These are phyloP conservation scores for Pristionchus mayeri DNA, from an alignment of 2,888 invertebrate genomes.

Conservation along the genomic window DNA sequence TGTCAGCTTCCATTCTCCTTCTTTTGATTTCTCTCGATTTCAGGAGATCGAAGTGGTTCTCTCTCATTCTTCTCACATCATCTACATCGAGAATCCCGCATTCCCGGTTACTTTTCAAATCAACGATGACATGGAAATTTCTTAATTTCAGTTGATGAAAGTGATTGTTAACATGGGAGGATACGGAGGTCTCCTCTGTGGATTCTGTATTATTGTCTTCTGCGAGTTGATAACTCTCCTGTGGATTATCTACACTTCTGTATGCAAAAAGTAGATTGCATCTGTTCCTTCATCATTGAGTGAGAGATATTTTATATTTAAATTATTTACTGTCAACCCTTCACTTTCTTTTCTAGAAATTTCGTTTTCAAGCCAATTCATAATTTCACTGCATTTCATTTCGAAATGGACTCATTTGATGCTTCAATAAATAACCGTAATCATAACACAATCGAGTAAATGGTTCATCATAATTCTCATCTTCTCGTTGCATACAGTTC, in stretches of 20 bases:
- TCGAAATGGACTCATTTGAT: too few species aligned
- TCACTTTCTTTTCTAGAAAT: too few species aligned
- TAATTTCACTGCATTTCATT: too few species aligned
- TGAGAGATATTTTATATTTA: neutral
- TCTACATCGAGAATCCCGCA: conserved; percentile 7
- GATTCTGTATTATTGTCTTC: neutral
- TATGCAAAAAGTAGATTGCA: neutral
- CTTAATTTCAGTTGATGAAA: neutral
- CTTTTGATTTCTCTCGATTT: neutral
- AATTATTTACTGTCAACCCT: too few species aligned
- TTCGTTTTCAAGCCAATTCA: too few species aligned
- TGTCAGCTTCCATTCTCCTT: neutral
- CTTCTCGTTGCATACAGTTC: conserved; percentile 10
- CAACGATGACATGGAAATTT: neutral
- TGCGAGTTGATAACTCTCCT: conserved; percentile 22
- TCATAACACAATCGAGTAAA: conserved; percentile 4
- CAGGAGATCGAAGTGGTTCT: conserved; percentile 18
- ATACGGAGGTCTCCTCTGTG: conserved; percentile 36
- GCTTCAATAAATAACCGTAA: neutral
- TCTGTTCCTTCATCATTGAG: too few species aligned
- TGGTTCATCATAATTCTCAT: neutral
- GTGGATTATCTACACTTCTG: conserved; percentile 5
- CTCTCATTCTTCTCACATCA: conserved; percentile 8
- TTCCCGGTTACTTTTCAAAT: neutral
- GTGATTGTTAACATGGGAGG: conserved; percentile 1